phyloP scores from a whole-genome alignment of 2,888 invertebrate species.

The Tuta absoluta region DNA sequence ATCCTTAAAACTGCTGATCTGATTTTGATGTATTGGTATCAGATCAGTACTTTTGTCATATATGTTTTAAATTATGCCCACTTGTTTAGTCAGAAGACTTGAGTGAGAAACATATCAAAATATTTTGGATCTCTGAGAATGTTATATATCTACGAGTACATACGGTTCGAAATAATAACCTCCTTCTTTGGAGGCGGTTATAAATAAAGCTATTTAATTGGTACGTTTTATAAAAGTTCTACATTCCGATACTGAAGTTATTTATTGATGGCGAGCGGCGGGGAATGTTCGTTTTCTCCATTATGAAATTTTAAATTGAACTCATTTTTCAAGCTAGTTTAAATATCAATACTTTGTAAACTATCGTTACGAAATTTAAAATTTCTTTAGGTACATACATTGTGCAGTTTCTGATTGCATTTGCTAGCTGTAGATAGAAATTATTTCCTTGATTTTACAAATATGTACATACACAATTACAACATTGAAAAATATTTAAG shows the following conservation, averaged over 20 bases:
- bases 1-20: too few species aligned
- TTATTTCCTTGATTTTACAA: not conserved
- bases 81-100: too few species aligned
- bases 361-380: constrained; percentile 5
- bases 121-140: too few species aligned
- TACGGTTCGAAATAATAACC: too few species aligned
- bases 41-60: too few species aligned
- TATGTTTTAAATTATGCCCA: too few species aligned
- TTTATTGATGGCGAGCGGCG: constrained; percentile 23
- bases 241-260: constrained; percentile 26
- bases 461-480: too few species aligned
- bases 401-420: constrained; percentile 10
- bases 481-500: too few species aligned
- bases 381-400: not conserved
- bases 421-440: not conserved
- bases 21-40: too few species aligned
- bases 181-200: constrained; percentile 37
- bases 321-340: constrained; percentile 18
- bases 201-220: constrained; percentile 46
- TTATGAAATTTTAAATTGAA: constrained; percentile 15
- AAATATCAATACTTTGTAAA: constrained; percentile 19
- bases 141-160: too few species aligned
- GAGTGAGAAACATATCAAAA: too few species aligned
- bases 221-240: constrained; percentile 26
- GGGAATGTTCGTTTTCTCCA: constrained; percentile 21